Percentiles rank a stretch among this genome's conserved stretches.
These are phyloP conservation scores for Lota lota DNA, from an alignment of 2,113 vertebrate genomes.

Conservation along the genomic window DNA sequence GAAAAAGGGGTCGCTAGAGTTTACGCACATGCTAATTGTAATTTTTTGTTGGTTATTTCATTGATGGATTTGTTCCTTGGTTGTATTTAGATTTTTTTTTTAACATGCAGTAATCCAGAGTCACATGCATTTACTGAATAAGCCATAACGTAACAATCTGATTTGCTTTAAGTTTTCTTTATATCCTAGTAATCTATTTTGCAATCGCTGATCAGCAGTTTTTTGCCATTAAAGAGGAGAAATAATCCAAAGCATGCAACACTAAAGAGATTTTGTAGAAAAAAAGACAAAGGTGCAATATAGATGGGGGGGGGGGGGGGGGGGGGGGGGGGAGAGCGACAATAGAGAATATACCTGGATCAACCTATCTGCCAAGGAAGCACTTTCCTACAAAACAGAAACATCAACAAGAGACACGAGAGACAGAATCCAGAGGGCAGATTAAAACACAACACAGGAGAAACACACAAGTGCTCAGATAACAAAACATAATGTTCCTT, in stretches of 20 bases:
- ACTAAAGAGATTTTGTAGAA: slow-evolving; percentile 16
- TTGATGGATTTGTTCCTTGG: neutral
- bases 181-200: neutral
- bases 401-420: slow-evolving; percentile 82
- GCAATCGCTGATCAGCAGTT: neutral
- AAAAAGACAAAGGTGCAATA: neutral
- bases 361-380: slow-evolving; percentile 99
- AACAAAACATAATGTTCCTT: slow-evolving; percentile 77
- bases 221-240: slow-evolving; percentile 4
- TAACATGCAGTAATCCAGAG: slow-evolving; percentile 25
- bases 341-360: slow-evolving; percentile 92
- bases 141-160: slow-evolving; percentile 12
- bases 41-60: neutral
- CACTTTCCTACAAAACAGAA: slow-evolving; percentile 98
- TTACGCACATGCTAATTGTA: slow-evolving; percentile 55
- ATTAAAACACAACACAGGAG: slow-evolving; percentile 72
- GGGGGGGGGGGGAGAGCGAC: slow-evolving; percentile 40
- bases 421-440: slow-evolving; percentile 74
- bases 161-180: neutral
- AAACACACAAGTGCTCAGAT: slow-evolving; percentile 70
- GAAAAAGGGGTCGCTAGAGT: neutral
- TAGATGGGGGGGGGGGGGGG: neutral
- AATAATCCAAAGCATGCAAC: slow-evolving; percentile 61
- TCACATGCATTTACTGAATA: slow-evolving; percentile 53
- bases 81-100: slow-evolving; percentile 6